Evolutionary conservation across 2,797 vertebrate genomes (phyloP).

Genomic region (Ptychobarbus kaznakovi): DNA sequence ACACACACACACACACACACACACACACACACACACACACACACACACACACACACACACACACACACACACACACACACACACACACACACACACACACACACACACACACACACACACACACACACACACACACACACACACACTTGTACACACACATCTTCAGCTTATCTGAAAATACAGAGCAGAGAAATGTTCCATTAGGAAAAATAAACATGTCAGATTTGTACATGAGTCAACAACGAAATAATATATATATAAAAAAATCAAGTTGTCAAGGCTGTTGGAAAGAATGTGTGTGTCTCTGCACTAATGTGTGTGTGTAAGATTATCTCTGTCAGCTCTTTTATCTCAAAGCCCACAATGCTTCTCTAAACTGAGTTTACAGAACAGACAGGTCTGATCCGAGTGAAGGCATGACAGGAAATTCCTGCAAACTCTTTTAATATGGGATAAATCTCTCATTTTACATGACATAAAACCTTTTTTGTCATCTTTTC

Average conservation of each 20-base stretch:
- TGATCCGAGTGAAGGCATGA: constrained; percentile 32
- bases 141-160: constrained; percentile 17
- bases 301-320: constrained; percentile 11
- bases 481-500: constrained; percentile 20
- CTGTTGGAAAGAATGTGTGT: neutral
- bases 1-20: constrained; percentile 20
- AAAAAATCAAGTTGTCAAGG: constrained; percentile 29
- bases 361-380: constrained; percentile 34
- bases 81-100: constrained; percentile 3
- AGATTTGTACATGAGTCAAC: constrained; percentile 33
- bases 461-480: constrained; percentile 45
- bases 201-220: constrained; percentile 42
- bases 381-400: constrained; percentile 47
- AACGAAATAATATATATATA: neutral
- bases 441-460: constrained; percentile 45
- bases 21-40: constrained; percentile 17
- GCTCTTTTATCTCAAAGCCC: constrained; percentile 34
- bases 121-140: constrained; percentile 20
- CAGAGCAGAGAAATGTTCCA: constrained; percentile 26
- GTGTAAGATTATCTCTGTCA: constrained; percentile 39
- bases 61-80: constrained; percentile 31
- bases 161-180: constrained; percentile 32
- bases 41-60: constrained; percentile 13
- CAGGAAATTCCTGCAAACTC: constrained; percentile 19
- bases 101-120: constrained; percentile 25